Base-by-base conservation (phyloP, 2,797 vertebrate genomes). In the Cuniculus paca region DNA sequence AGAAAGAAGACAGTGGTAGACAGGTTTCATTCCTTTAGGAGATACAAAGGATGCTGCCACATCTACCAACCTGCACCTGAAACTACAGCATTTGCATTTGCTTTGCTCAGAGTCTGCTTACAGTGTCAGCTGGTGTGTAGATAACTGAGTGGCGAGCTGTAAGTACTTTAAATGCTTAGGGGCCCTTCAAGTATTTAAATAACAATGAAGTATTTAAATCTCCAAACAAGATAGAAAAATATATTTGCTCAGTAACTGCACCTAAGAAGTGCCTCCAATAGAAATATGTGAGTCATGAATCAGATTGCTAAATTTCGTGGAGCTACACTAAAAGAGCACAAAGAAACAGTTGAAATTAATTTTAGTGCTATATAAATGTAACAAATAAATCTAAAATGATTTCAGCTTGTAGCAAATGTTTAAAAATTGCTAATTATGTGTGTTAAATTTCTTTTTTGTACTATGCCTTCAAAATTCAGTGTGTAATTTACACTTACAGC, bases 321-420 rank as follows among this genome's bases (percentile, higher is more conserved):
- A 83, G 72, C 20, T 75, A 54, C 31, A 50, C 45, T 94, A 81
- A 78, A 74, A 52, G 8, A 81, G 10, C 39, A 80, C 65, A 84
- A 75, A 75, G 11, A 95, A 42, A 95, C 22, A 63, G 36, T 39
- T 70, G 54, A 88, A 90, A 92, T 78, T 52, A 61, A 83, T 87
- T 95, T 91, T 93, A 54, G 85, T 24, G 50, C 65, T 65, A 45
- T n/a, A 54, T 48, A 72, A 92, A 89, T 81, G 82, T 58, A 85
- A 85, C 14, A 31, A 91, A 42, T 34, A 39, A 72, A 90, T 45
- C 20, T 84, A 79, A 94, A 50, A 60, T 50, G 19, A 77, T 90
- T 93, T 88, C 12, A 79, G 48, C 4, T 75, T 54, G 8, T 78
- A 86, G 72, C 54, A 5, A 92, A 86, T 10, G 90, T 48, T 60